These are phyloP conservation scores for Rhinichthys osculus DNA, from an alignment of 2,797 vertebrate species.

Conservation along the genomic window DNA sequence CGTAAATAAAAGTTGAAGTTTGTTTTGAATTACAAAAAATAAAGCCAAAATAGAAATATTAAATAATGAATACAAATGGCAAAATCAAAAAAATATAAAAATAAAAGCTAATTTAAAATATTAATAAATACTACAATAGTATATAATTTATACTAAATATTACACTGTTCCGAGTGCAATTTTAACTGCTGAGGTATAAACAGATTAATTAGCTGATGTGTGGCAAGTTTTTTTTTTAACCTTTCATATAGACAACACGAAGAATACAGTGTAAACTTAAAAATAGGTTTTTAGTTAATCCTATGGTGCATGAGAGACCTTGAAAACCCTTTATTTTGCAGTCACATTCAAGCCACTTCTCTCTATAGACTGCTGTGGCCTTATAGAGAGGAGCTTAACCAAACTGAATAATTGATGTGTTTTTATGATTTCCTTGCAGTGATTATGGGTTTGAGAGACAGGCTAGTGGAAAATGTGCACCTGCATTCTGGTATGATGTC, in stretches of 20 bases:
- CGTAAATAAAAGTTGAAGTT: no score
- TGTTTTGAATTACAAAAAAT: background rate
- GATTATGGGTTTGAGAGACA: slow-evolving; percentile 95
- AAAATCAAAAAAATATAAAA: background rate
- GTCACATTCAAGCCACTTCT: background rate
- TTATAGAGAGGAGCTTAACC: background rate
- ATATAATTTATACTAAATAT: background rate
- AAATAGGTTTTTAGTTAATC: background rate
- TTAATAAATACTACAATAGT: background rate
- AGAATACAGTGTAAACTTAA: background rate
- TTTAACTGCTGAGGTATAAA: background rate
- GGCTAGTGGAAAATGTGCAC: slow-evolving; percentile 87
- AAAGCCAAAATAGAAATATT: background rate
- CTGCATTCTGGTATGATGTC: slow-evolving; percentile 95
- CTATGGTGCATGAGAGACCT: background rate
- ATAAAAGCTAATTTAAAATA: background rate
- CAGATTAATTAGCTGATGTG: background rate
- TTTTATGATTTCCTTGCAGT: slow-evolving; percentile 76
- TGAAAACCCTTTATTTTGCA: background rate
- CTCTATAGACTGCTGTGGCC: slow-evolving; percentile 10
- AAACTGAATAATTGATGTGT: slow-evolving; percentile 32
- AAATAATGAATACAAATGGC: background rate
- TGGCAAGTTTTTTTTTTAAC: background rate
- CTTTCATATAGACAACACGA: background rate
- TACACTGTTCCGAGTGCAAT: background rate